Conservation (phyloP, 2,113 vertebrate genomes). For the Gracilinanus agilis region DNA sequence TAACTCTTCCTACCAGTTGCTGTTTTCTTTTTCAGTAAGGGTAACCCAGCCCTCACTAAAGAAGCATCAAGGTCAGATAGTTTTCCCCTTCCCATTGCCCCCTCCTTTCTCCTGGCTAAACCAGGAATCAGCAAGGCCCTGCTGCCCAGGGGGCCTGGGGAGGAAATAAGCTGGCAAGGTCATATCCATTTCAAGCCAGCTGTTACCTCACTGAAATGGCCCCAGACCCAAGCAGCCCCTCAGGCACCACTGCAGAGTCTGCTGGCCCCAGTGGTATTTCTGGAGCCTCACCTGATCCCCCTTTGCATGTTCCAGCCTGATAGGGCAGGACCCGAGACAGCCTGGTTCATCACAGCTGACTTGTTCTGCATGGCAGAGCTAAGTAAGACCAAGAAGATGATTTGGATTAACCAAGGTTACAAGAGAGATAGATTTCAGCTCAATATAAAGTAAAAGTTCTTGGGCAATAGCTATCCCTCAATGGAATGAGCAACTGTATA, state of each 20-base stretch:
- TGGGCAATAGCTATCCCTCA: background rate
- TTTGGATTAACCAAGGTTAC: background rate
- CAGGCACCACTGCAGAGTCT: constrained; percentile 31
- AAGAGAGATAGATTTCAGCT: background rate
- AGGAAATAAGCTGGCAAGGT: background rate
- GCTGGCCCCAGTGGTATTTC: constrained; percentile 66
- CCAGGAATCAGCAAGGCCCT: background rate
- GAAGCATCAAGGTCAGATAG: background rate
- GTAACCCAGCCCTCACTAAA: background rate
- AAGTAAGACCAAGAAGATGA: background rate
- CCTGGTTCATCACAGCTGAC: background rate
- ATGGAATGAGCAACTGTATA: background rate
- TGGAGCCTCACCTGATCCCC: constrained; percentile 33
- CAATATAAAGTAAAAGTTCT: background rate
- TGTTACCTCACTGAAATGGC: constrained; percentile 50
- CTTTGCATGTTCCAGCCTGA: constrained; percentile 46
- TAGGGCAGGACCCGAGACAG: background rate
- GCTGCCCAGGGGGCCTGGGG: background rate
- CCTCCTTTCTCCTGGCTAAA: background rate
- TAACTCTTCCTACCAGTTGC: constrained; percentile 57
- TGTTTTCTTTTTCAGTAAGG: constrained; percentile 34
- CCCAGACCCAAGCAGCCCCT: constrained; percentile 49
- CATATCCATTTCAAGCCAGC: constrained; percentile 69
- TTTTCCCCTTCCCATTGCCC: background rate
- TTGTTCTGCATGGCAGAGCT: background rate